These are phyloP conservation scores for Camponotus vicinus DNA, from an alignment of 1,140 invertebrate species.

Conservation along the genomic window DNA sequence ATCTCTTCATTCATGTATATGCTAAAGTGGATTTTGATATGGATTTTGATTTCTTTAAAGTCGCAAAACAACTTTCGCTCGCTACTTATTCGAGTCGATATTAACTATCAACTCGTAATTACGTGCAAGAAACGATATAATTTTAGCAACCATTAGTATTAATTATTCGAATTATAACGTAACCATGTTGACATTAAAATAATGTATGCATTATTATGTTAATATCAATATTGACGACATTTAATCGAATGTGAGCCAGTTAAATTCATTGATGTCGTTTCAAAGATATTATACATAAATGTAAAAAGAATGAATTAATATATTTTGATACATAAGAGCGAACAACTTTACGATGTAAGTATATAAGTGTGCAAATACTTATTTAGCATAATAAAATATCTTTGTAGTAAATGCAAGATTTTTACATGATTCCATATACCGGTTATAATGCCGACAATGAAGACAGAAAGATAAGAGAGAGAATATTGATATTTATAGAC, in stretches of 20 bases:
- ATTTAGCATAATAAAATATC: conserved; percentile 26
- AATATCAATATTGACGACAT: conserved; percentile 4
- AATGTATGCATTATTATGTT: background rate
- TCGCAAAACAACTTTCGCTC: background rate
- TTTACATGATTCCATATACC: background rate
- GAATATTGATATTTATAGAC: background rate
- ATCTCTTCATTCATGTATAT: background rate
- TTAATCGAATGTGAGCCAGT: conserved; percentile 2
- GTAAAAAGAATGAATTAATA: conserved; percentile 45
- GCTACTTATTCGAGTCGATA: background rate
- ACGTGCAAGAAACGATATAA: background rate
- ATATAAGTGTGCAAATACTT: background rate
- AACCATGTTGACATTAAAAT: conserved; percentile 18
- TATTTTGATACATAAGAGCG: conserved; percentile 30
- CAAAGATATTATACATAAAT: background rate
- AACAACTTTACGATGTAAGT: background rate
- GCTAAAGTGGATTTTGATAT: background rate
- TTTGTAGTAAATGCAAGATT: conserved; percentile 31
- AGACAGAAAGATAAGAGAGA: background rate
- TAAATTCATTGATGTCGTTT: conserved; percentile 17
- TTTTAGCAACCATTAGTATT: conserved; percentile 10
- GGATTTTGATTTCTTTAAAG: background rate
- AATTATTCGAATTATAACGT: conserved; percentile 9
- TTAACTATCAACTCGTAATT: background rate
- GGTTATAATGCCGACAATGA: background rate